Evolutionary conservation across 2,113 vertebrate species (phyloP), one percentile per base, ranked within the genome.

Genomic region (Microcebus tavaratra): DNA sequence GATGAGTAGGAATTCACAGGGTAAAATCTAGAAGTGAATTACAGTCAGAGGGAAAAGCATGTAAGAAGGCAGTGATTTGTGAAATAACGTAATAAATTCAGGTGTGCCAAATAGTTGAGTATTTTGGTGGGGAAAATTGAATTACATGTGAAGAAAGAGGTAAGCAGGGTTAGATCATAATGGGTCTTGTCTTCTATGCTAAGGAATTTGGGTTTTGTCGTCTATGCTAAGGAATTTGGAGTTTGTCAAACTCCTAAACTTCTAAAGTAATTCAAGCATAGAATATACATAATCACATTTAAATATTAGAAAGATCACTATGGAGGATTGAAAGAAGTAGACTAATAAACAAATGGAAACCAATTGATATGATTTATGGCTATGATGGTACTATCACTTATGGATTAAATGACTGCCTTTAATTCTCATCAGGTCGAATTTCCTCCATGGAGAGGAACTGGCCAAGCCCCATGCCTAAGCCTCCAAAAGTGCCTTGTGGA

Each of bases 21-120:
- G 21, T 2, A 78, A 92, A 94, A 65, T 90, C 34, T 65, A 85
- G n/a, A 94, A 86, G 36, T 80, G 50, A 90, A 73, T 87, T 70
- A 72, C 3, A 55, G 8, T 39, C 25, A 8, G 11, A 12, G 6
- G 4, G 0, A 76, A 5, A 6, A 91, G 11, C 18, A n/a, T 36
- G 12, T 53, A 21, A 12, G 15, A 88, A 79, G n/a, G 48, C 14
- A 48, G 25, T 61, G 34, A 88, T 81, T 75, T 93, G 39, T 73
- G n/a, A 97, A 84, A 63, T 36, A 88, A 39, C 2, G 13, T 45
- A 88, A 68, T 65, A 50, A 85, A 17, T 53, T 95, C 42, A 85
- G 34, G 17, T 70, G 13, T 82, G 25, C 29, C 2, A 18, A 92
- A 72, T 17, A 91, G 45, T 72, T 82, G 57, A 86, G 0, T 53